Evolutionary conservation across 2,797 vertebrate genomes (phyloP).

Genomic region (Cryptoblepharus egeriae): DNA sequence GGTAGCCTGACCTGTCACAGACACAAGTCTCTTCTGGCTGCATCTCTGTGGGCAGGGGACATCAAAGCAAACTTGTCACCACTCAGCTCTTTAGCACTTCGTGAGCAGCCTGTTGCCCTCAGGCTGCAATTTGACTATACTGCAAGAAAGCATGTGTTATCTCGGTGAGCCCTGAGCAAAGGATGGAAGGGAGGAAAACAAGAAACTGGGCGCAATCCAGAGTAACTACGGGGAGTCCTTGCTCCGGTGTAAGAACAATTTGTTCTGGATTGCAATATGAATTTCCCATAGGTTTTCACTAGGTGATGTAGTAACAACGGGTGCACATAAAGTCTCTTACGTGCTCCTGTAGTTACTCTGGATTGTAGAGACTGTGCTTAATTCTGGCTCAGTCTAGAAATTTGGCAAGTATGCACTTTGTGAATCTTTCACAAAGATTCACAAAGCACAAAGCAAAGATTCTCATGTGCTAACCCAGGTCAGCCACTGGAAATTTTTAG

Average conservation of each 20-base stretch:
- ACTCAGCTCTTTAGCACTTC: constrained; percentile 13
- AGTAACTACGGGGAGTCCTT: too few species aligned
- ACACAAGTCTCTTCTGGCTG: constrained; percentile 42
- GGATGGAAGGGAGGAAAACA: not conserved
- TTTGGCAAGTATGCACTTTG: not conserved
- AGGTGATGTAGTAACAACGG: too few species aligned
- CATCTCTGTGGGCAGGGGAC: constrained; percentile 30
- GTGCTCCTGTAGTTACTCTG: too few species aligned
- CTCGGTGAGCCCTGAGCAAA: constrained; percentile 31
- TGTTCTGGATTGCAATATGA: too few species aligned
- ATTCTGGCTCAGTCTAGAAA: not conserved
- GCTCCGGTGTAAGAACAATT: too few species aligned
- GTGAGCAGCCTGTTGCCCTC: constrained; percentile 16
- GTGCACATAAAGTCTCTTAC: too few species aligned
- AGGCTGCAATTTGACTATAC: constrained; percentile 8
- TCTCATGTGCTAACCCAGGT: not conserved
- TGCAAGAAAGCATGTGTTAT: constrained; percentile 31
- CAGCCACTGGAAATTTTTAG: not conserved
- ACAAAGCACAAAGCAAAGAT: too few species aligned
- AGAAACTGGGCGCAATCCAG: too few species aligned
- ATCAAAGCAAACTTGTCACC: constrained; percentile 27
- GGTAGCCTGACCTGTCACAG: not conserved
- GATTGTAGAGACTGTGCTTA: fast-evolving
- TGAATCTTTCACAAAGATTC: too few species aligned
- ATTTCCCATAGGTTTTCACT: too few species aligned